Evolutionary conservation across 2,113 vertebrate genomes (phyloP).

Genomic region (Eudorcas thomsonii): DNA sequence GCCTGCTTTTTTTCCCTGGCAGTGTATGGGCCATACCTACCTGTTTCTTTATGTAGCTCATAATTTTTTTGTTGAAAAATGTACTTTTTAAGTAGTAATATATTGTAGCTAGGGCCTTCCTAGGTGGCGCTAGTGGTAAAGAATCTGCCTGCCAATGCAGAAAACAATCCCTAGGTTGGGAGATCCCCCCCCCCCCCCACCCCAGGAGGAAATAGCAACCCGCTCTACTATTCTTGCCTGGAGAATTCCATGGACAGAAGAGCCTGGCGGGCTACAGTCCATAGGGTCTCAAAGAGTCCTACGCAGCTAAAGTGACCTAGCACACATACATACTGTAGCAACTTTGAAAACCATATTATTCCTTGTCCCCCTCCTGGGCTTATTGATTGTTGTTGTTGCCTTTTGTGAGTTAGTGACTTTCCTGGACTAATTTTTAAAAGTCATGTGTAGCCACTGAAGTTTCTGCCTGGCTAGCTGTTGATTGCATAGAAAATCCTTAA

Average conservation of each 20-base stretch:
- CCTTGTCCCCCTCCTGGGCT: fast-evolving
- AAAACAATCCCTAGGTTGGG: background rate
- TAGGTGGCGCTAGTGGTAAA: background rate
- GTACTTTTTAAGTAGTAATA: background rate
- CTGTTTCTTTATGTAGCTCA: background rate
- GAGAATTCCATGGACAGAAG: background rate
- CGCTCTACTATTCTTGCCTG: background rate
- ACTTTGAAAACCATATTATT: background rate
- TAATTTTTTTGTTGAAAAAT: background rate
- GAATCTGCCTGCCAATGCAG: background rate
- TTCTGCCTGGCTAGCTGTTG: background rate
- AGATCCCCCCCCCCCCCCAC: background rate
- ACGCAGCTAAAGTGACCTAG: background rate
- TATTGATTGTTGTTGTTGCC: background rate
- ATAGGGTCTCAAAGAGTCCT: background rate
- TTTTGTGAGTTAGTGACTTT: slow-evolving; percentile 7
- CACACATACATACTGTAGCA: background rate
- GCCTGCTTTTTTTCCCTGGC: background rate
- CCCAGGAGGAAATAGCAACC: background rate
- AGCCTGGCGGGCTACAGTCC: background rate
- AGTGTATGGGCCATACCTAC: background rate
- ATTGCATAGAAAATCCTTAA: background rate
- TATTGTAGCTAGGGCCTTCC: background rate
- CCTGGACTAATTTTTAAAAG: background rate
- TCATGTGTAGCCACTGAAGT: background rate